phyloP scores from a whole-genome alignment of 2,797 vertebrate genomes.

The Melanotaenia pygmaea region DNA sequence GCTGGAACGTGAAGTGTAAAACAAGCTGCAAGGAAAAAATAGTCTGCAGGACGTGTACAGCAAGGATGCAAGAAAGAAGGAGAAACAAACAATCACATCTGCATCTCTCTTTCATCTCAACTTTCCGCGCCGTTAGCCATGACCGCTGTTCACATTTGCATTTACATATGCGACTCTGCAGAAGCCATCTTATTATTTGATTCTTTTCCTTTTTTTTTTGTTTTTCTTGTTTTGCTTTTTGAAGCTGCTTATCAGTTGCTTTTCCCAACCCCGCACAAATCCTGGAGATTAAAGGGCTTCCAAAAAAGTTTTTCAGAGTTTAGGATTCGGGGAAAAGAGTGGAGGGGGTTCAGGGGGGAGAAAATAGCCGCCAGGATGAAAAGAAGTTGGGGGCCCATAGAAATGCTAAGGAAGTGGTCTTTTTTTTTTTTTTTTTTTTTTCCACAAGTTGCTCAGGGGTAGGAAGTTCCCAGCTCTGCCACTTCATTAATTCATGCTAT shows the following conservation, averaged over 20 bases:
- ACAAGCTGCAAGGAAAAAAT: slow-evolving; percentile 18
- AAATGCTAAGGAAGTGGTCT: slow-evolving; percentile 83
- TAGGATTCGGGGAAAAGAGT: background rate
- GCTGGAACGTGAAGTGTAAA: slow-evolving; percentile 34
- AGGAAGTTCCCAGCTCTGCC: slow-evolving; percentile 85
- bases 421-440: background rate
- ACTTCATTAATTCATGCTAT: slow-evolving; percentile 89
- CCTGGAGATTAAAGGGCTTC: slow-evolving; percentile 82
- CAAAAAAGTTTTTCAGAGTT: slow-evolving; percentile 60
- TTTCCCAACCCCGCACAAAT: slow-evolving; percentile 76
- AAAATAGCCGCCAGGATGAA: slow-evolving; percentile 76
- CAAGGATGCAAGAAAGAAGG: slow-evolving; percentile 10
- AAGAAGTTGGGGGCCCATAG: slow-evolving; percentile 82
- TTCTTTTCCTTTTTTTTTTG: background rate
- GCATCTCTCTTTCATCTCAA: slow-evolving; percentile 70
- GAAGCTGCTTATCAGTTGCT: slow-evolving; percentile 79
- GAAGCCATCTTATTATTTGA: slow-evolving; percentile 44
- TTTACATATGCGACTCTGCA: slow-evolving; percentile 60
- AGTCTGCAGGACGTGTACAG: slow-evolving; percentile 40
- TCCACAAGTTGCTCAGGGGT: slow-evolving; percentile 69
- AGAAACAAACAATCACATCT: slow-evolving; percentile 62
- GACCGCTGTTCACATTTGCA: slow-evolving; percentile 57
- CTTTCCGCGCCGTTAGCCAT: slow-evolving; percentile 67
- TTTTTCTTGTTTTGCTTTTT: slow-evolving; percentile 53
- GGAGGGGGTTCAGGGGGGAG: slow-evolving; percentile 21